A percentile compares a stretch with the other conserved stretches of the same genome.
Evolutionary conservation across 53 echinoderm and acorn worm species (phyloP).

Genomic region (Astropecten irregularis): DNA sequence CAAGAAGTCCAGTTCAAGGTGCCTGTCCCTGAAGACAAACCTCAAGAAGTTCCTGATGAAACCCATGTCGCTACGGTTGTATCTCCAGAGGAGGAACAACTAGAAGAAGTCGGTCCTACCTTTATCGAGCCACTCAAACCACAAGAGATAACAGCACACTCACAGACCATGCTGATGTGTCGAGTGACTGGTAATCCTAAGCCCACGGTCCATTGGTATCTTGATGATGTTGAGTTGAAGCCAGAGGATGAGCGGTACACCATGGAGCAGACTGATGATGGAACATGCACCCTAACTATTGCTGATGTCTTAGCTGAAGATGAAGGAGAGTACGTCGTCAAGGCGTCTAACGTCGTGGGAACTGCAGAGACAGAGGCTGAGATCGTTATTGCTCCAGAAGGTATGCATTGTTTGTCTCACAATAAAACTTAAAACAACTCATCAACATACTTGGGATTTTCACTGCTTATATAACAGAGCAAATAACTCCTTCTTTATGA

Average conservation of each 20-base stretch:
- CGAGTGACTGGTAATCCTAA: conserved; percentile 63
- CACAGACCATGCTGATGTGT: conserved; percentile 50
- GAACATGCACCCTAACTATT: conserved; percentile 66
- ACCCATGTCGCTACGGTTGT: conserved; percentile 20
- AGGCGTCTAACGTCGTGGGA: conserved; percentile 83
- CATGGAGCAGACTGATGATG: conserved; percentile 64
- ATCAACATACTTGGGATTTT: not conserved
- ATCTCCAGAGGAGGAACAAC: conserved; percentile 38
- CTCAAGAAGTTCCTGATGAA: conserved; percentile 12
- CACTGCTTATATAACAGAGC: conserved; percentile 23
- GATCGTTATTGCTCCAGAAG: conserved; percentile 40
- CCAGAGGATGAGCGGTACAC: conserved; percentile 62
- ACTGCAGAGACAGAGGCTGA: conserved; percentile 39
- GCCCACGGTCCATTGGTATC: conserved; percentile 66
- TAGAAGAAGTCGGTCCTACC: conserved; percentile 41
- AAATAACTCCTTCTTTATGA: conserved; percentile 9
- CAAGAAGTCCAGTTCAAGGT: conserved; percentile 44
- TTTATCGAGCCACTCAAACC: conserved; percentile 60
- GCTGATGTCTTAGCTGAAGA: conserved; percentile 67
- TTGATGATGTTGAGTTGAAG: conserved; percentile 55
- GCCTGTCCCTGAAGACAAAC: conserved; percentile 46
- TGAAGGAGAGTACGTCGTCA: conserved; percentile 70
- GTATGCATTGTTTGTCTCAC: conserved; percentile 7
- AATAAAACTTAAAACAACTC: not conserved
- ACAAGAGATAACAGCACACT: conserved; percentile 38